Percentiles rank a stretch among this genome's conserved stretches.
Evolutionary conservation across 2,888 invertebrate genomes (phyloP).

Genomic region (Parnassius orleans): DNA sequence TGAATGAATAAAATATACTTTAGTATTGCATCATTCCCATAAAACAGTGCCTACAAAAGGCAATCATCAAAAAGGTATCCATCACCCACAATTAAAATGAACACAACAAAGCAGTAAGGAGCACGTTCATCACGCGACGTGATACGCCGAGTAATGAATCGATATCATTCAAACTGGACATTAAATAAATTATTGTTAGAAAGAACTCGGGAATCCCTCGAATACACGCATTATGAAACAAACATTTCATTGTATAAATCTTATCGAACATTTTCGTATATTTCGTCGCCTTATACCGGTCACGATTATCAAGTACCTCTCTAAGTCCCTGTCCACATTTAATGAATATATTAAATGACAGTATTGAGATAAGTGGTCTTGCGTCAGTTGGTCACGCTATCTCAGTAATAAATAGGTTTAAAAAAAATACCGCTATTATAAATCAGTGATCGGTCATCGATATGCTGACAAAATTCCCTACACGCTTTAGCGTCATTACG

Average conservation of each 20-base stretch:
- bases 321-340: slow-evolving; percentile 20
- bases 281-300: slow-evolving; percentile 7
- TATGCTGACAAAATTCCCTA: slow-evolving; percentile 46
- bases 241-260: neutral
- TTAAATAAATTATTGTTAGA: slow-evolving; percentile 1
- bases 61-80: neutral
- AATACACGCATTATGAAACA: neutral
- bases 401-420: slow-evolving; percentile 16
- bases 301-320: slow-evolving; percentile 19
- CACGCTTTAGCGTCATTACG: slow-evolving; percentile 48
- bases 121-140: slow-evolving; percentile 7
- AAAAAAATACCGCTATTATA: slow-evolving; percentile 25
- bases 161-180: neutral
- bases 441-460: slow-evolving; percentile 34
- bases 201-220: neutral
- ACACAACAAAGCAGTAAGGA: slow-evolving; percentile 5
- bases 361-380: slow-evolving; percentile 23
- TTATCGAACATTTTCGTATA: slow-evolving; percentile 4
- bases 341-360: slow-evolving; percentile 26
- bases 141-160: slow-evolving; percentile 9
- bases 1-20: too few species aligned
- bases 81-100: neutral
- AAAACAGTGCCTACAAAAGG: too few species aligned
- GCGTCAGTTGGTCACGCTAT: slow-evolving; percentile 26
- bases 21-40: neutral